Percentiles rank a stretch among this genome's conserved stretches.
Conservation (phyloP, 2,888 invertebrate species). For the Gandaritis pyraliata region DNA sequence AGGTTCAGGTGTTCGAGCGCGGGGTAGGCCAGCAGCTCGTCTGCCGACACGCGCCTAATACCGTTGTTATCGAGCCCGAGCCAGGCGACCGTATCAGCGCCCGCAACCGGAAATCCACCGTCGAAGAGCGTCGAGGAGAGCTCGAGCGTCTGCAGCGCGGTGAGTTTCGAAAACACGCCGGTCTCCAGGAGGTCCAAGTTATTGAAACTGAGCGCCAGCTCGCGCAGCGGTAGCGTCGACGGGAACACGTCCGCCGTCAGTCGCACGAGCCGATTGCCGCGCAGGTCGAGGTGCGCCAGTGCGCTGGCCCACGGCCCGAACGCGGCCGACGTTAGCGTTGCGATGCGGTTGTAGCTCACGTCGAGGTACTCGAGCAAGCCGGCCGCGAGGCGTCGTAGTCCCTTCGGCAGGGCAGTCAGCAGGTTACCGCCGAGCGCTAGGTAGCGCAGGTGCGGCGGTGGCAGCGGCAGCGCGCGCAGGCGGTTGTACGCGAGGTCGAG, state of each 20-base stretch:
- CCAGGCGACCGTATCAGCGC: conserved; percentile 88
- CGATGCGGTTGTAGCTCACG: conserved; percentile 91
- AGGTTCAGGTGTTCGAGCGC: conserved; percentile 91
- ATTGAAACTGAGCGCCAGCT: conserved; percentile 94
- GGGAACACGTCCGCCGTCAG: conserved; percentile 86
- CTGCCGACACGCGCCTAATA: conserved; percentile 83
- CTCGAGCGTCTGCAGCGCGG: conserved; percentile 90
- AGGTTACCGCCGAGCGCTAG: conserved; percentile 90
- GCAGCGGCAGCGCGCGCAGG: conserved; percentile 77
- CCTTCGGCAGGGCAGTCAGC: conserved; percentile 86
- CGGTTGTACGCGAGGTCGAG: conserved; percentile 91
- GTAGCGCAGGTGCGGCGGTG: conserved; percentile 87
- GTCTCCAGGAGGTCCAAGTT: conserved; percentile 89
- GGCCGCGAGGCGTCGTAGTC: conserved; percentile 85
- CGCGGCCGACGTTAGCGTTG: conserved; percentile 86
- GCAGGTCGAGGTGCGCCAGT: conserved; percentile 88
- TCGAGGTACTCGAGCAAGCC: conserved; percentile 88
- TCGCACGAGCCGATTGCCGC: conserved; percentile 90
- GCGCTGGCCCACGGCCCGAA: conserved; percentile 89
- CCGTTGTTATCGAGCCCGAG: conserved; percentile 93
- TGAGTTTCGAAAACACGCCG: conserved; percentile 86
- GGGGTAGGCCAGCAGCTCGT: conserved; percentile 87
- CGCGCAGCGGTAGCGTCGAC: conserved; percentile 88
- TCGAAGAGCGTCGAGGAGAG: conserved; percentile 91
- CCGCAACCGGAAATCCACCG: conserved; percentile 87